Conservation (phyloP, 2,797 vertebrate species). For the Danio albolineatus region DNA sequence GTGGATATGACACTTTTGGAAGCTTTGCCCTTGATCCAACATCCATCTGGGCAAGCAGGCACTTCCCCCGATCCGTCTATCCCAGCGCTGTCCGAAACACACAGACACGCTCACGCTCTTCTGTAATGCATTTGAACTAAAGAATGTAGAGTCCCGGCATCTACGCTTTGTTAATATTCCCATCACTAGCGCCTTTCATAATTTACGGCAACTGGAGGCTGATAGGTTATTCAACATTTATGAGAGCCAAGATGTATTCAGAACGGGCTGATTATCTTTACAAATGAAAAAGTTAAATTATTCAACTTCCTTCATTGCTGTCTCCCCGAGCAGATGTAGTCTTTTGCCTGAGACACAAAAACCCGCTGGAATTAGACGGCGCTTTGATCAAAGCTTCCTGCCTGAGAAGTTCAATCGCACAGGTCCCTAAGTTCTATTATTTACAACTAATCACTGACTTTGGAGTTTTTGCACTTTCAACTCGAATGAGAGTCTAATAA, state of each 20-base stretch:
- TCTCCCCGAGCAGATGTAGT: slow-evolving; percentile 69
- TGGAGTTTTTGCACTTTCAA: slow-evolving; percentile 65
- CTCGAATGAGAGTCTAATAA: slow-evolving; percentile 65
- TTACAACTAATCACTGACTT: slow-evolving; percentile 72
- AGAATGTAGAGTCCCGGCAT: slow-evolving; percentile 64
- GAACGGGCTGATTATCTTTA: slow-evolving; percentile 99
- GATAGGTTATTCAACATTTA: slow-evolving; percentile 99
- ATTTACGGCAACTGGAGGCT: slow-evolving; percentile 99
- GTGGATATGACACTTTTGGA: slow-evolving; percentile 30
- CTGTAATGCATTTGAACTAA: slow-evolving; percentile 83
- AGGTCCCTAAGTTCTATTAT: slow-evolving; percentile 75
- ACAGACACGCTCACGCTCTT: slow-evolving; percentile 78
- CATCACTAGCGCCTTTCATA: slow-evolving; percentile 93
- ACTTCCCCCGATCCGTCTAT: slow-evolving; percentile 4
- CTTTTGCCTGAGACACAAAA: slow-evolving; percentile 66
- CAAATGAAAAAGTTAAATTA: slow-evolving; percentile 99
- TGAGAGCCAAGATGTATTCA: slow-evolving; percentile 98
- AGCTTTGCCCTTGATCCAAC: slow-evolving; percentile 51
- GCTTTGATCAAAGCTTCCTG: slow-evolving; percentile 66
- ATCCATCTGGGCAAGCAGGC: slow-evolving; percentile 27
- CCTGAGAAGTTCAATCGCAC: slow-evolving; percentile 65
- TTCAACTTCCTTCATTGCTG: slow-evolving; percentile 76
- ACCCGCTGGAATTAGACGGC: slow-evolving; percentile 58
- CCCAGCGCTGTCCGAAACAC: slow-evolving; percentile 28
- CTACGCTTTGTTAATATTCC: slow-evolving; percentile 94